Evolutionary conservation across 2,888 invertebrate genomes (phyloP).

Genomic region (Cordilura impudica): DNA sequence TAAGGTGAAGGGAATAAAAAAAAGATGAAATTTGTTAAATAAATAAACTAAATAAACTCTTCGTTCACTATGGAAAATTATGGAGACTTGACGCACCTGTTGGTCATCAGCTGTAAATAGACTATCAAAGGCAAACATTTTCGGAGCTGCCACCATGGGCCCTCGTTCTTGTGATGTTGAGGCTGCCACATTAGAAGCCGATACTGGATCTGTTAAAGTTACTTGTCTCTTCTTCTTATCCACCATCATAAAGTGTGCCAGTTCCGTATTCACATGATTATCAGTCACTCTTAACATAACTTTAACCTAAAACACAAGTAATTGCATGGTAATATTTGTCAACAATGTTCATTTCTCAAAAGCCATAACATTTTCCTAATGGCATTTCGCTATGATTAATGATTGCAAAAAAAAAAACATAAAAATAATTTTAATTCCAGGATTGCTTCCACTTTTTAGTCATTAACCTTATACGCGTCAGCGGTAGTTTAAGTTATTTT

Average conservation of each 20-base stretch:
- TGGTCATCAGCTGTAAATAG: constrained; percentile 95
- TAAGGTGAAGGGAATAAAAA: constrained; percentile 17
- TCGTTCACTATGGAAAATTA: neutral
- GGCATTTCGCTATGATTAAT: neutral
- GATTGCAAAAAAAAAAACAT: neutral
- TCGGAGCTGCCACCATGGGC: constrained; percentile 95
- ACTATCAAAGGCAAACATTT: constrained; percentile 98
- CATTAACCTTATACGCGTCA: constrained; percentile 6
- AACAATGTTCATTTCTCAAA: too few species aligned
- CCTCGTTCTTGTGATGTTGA: constrained; percentile 89
- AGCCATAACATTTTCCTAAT: too few species aligned
- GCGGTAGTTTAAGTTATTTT: constrained; percentile 49
- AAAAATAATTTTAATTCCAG: neutral
- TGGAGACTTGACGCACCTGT: constrained; percentile 81
- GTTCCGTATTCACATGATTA: constrained; percentile 79
- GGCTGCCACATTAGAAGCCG: constrained; percentile 72
- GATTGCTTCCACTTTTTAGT: neutral
- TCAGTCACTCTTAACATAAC: constrained; percentile 93
- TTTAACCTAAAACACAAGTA: constrained; percentile 86
- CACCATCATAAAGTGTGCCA: constrained; percentile 82
- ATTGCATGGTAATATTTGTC: too few species aligned
- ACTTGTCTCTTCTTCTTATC: constrained; percentile 96
- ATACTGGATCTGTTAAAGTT: constrained; percentile 90
- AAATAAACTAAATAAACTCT: constrained; percentile 21
- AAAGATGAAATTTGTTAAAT: constrained; percentile 49